Percentiles rank a stretch among this genome's conserved stretches.
These are phyloP conservation scores for Heliconius nattereri DNA, from an alignment of 1,140 invertebrate species.

Conservation along the genomic window DNA sequence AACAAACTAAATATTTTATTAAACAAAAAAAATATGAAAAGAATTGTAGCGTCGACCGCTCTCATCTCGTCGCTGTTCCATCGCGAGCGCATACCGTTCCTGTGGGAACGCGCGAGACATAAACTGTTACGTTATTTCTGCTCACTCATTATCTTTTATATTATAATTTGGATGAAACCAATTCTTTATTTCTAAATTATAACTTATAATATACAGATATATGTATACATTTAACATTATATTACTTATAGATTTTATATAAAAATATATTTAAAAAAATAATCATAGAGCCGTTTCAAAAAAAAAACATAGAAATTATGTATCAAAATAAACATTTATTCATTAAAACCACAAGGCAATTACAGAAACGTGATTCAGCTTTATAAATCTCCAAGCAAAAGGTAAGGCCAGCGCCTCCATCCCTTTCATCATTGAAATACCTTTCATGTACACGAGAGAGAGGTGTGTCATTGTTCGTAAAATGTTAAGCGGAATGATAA, in stretches of 20 bases:
- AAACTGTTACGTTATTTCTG: conserved; percentile 80
- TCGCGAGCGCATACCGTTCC: conserved; percentile 69
- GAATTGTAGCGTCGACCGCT: neutral
- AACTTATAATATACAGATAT: neutral
- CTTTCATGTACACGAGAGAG: conserved; percentile 42
- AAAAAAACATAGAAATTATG: neutral
- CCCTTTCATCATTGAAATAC: conserved; percentile 42
- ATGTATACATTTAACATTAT: neutral
- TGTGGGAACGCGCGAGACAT: conserved; percentile 78
- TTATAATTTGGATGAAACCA: conserved; percentile 70
- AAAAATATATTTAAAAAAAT: neutral
- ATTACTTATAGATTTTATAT: neutral
- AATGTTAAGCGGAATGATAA: conserved; percentile 79
- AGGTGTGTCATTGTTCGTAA: conserved; percentile 69
- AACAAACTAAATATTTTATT: neutral
- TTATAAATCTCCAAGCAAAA: conserved; percentile 43
- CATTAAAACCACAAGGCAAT: conserved; percentile 53
- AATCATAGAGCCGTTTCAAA: neutral
- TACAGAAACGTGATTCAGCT: conserved; percentile 70
- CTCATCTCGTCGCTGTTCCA: conserved; percentile 41
- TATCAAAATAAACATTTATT: conserved; percentile 47
- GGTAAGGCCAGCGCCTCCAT: conserved; percentile 58
- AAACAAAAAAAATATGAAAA: neutral
- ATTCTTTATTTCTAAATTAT: neutral
- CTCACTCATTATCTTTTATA: conserved; percentile 78